Conservation (phyloP, 2,888 invertebrate genomes). For the Cheilosia impressa region DNA sequence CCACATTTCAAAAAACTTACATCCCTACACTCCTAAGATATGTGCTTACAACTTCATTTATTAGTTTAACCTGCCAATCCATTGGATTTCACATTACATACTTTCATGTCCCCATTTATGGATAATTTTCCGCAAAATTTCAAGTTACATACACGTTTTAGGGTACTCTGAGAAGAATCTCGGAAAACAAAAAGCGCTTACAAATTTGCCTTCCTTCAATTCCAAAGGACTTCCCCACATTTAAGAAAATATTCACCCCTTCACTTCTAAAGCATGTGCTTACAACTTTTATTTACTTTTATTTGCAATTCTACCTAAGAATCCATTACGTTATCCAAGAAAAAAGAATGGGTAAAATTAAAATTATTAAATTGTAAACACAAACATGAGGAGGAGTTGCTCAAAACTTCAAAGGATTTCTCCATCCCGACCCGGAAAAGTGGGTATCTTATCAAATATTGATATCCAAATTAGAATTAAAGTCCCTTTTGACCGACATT, state of each 20-base stretch:
- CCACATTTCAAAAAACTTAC: background rate
- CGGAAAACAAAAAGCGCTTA: background rate
- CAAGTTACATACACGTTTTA: too few species aligned
- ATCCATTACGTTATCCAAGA: too few species aligned
- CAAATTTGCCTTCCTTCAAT: background rate
- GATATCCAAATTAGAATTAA: conserved; percentile 51
- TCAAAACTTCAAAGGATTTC: background rate
- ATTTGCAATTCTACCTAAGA: background rate
- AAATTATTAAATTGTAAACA: too few species aligned
- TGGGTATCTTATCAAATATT: conserved; percentile 19
- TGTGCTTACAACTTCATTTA: background rate
- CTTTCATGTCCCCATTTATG: too few species aligned
- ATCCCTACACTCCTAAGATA: background rate
- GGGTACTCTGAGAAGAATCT: too few species aligned
- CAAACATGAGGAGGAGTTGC: background rate
- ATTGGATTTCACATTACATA: too few species aligned
- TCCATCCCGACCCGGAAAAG: background rate
- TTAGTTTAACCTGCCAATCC: background rate
- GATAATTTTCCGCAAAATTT: too few species aligned
- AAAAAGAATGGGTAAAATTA: too few species aligned
- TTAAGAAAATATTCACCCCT: background rate
- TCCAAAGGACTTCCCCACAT: background rate
- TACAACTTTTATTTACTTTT: background rate
- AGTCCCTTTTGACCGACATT: conserved; percentile 60
- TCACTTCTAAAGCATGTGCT: background rate